Base-by-base conservation (phyloP, 2,113 vertebrate species). In the Nansenia antarctica region DNA sequence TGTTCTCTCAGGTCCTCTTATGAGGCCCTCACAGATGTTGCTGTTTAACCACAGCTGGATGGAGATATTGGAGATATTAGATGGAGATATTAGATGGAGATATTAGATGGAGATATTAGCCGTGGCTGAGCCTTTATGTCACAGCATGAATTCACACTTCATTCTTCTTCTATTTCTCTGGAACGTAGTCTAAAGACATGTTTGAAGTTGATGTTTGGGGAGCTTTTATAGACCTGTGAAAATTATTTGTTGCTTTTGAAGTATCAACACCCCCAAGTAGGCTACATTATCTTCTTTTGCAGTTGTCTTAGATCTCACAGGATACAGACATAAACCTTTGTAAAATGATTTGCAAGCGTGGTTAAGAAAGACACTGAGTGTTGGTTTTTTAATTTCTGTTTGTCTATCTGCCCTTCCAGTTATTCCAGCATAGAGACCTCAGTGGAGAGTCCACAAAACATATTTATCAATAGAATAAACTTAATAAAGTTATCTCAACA, bases 311-410 rank as follows among this genome's bases (percentile, higher is more conserved):
- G 61, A 42, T 63, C 24, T 3, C 12, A 24, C 37, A 15, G 26
- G 61, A 18, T 29, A 14, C 20, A 12, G 34, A 39, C 22, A 26
- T 20, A n/a, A 22, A 62, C 18, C 15, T 45, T 47, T 47, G 61
- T 63, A 35, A 63, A 45, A 63, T 29, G n/a, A 45, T 63, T 45
- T 27, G 22, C 61, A 20, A 45, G 37, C 61, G 24, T 32, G 24
- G 6, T 8, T 27, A 42, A 24, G 12, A 39, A 39, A 32, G 9
- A 34, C 58, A 60, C 31, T 3, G 5, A n/a, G 9, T 55, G 9
- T 55, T 29, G 24, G n/a, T 52, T 55, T 20, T 22, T 18, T 22
- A 8, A 20, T 62, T 14, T 12, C 9, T 59, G 22, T 62, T 29
- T 26, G 35, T 61, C 60, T 6, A 27, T 35, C 15, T 42, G 9